phyloP scores from a whole-genome alignment of 2,797 vertebrate species.

The Florisuga fusca region DNA sequence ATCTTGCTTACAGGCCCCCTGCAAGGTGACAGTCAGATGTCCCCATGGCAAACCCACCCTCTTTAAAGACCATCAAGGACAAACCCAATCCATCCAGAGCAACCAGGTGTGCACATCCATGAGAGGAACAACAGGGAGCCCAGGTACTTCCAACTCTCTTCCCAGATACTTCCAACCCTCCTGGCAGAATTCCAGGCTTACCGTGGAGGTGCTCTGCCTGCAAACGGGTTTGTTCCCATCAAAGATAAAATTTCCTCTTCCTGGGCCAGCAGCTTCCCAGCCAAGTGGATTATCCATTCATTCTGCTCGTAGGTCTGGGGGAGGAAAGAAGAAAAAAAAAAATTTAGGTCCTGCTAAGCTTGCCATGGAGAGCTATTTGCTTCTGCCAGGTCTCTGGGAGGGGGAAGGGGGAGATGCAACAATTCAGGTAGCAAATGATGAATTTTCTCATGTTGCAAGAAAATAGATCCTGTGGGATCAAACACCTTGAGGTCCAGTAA shows the following conservation, averaged over 20 bases:
- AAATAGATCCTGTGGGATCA: too few species aligned
- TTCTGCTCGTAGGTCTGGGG: conserved; percentile 94
- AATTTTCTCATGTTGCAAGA: too few species aligned
- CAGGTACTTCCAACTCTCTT: too few species aligned
- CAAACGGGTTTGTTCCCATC: conserved; percentile 88
- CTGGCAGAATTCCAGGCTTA: conserved; percentile 48
- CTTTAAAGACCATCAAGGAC: background rate
- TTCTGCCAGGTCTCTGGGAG: too few species aligned
- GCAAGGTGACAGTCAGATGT: background rate
- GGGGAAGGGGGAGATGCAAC: too few species aligned
- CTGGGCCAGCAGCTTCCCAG: conserved; percentile 89
- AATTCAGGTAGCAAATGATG: too few species aligned
- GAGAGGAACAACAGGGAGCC: fast-evolving
- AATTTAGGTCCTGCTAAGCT: background rate
- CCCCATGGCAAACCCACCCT: background rate
- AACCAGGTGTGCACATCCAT: fast-evolving
- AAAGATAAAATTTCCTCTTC: conserved; percentile 86
- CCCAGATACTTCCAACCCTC: background rate
- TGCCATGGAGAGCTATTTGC: too few species aligned
- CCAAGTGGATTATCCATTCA: conserved; percentile 95
- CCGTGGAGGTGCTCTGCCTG: conserved; percentile 83
- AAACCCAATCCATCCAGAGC: background rate
- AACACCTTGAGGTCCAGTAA: too few species aligned
- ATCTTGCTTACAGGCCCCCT: too few species aligned
- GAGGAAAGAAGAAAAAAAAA: background rate